Percentiles rank a stretch among this genome's conserved stretches.
These are phyloP conservation scores for Crocallis elinguaria DNA, from an alignment of 2,888 invertebrate species.

Conservation along the genomic window DNA sequence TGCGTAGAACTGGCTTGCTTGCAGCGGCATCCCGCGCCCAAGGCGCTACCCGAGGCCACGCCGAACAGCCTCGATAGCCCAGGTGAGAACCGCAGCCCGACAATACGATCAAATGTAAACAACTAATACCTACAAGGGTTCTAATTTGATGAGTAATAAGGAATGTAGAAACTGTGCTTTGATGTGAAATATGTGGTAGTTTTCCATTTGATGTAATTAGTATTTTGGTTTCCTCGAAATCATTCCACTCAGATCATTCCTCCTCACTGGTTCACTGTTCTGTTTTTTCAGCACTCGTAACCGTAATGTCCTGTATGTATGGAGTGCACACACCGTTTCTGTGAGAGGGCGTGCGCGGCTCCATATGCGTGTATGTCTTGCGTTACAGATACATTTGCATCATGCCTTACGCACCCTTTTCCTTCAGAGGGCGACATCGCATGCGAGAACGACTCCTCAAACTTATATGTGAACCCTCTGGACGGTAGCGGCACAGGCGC, in stretches of 20 bases:
- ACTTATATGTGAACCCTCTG: conserved; percentile 95
- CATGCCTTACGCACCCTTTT: conserved; percentile 98
- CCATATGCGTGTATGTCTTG: conserved; percentile 82
- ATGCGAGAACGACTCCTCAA: conserved; percentile 89
- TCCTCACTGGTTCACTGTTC: conserved; percentile 24
- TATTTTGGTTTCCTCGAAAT: conserved; percentile 14
- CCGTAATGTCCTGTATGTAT: conserved; percentile 23
- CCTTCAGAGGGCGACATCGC: conserved; percentile 93
- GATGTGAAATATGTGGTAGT: conserved; percentile 8
- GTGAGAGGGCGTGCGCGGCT: conserved; percentile 59
- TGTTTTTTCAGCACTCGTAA: conserved; percentile 31
- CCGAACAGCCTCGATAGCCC: conserved; percentile 82
- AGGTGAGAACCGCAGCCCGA: conserved; percentile 56
- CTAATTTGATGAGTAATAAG: not conserved
- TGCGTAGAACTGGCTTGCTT: conserved; percentile 91
- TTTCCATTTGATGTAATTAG: conserved; percentile 3
- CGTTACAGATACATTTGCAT: conserved; percentile 97
- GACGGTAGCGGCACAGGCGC: conserved; percentile 86
- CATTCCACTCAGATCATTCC: too few species aligned
- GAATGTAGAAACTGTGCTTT: not conserved
- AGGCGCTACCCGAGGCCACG: conserved; percentile 78
- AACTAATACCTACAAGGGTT: conserved; percentile 45
- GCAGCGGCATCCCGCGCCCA: conserved; percentile 83
- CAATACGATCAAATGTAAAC: conserved; percentile 43
- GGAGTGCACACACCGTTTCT: conserved; percentile 40